Evolutionary conservation across 2,113 vertebrate species (phyloP), one percentile per base, ranked within the genome.

Genomic region (Leptobrachium leishanense): DNA sequence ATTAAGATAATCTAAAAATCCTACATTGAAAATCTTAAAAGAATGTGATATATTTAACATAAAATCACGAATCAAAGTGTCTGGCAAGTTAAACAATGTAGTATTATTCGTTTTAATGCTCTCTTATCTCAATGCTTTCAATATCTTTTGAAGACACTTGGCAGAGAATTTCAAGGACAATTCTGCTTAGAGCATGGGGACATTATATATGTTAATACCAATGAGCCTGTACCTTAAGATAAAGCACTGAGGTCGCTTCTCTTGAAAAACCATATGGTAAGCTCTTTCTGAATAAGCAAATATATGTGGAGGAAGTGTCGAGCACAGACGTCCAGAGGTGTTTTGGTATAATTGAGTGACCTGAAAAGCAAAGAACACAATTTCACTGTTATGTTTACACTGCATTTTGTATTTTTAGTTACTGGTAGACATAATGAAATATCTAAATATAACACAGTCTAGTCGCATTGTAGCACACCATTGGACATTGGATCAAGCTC

Each of bases 271-370:
- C 93, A 95, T 94, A 87, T 98, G 96, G 83, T 93, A 97, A 15
- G 96, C 95, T 82, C 94, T 88, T 84, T 99, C 97, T 0, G 96
- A 93, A 12, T 95, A 98, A 77, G 95, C 96, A 90, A 96, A 99
- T 84, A 99, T 95, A 86, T 99, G 97, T 3, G 97, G 97, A 0
- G 97, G 97, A 82, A 98, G 92, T 2, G 95, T 95, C 11, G 96
- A 92, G 82, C 93, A 95, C 11, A 95, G 68, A 6, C 91, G 94
- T 44, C 95, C 96, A 2, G 93, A 91, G 82, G 89, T 90, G 90
- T 93, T 96, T 86, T 93, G 88, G 85, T 98, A 99, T 86, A 99
- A 88, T 88, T 97, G 95, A 11, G 95, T 97, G 78, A 98, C 96
- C 97, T 99, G 88, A 67, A 84, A 85, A 68, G 83, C 2, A 59